Evolutionary conservation across 2,797 vertebrate species (phyloP).

Genomic region (Tragelaphus oryx): DNA sequence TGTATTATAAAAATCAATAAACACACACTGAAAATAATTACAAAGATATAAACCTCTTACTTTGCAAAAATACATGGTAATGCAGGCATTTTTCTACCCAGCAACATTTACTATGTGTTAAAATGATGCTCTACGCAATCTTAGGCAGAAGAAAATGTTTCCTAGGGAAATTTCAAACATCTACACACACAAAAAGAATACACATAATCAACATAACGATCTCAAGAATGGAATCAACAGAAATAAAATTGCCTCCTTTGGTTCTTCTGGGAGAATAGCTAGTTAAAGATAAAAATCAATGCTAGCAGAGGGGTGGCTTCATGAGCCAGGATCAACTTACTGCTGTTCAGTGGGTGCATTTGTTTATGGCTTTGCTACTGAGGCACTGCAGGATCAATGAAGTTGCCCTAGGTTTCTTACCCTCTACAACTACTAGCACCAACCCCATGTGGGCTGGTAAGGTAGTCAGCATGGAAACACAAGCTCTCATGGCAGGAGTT

Average conservation of each 20-base stretch:
- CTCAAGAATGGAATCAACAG: conserved; percentile 62
- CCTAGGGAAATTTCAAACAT: conserved; percentile 67
- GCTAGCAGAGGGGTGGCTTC: conserved; percentile 31
- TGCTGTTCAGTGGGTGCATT: conserved; percentile 20
- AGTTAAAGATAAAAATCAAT: conserved; percentile 66
- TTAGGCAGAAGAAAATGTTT: conserved; percentile 65
- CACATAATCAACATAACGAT: conserved; percentile 65
- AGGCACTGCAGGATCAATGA: conserved; percentile 9
- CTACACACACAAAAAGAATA: conserved; percentile 53
- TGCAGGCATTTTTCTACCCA: conserved; percentile 64
- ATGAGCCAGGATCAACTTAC: conserved; percentile 15
- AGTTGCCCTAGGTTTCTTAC: not conserved
- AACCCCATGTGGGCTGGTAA: not conserved
- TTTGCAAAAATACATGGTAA: conserved; percentile 57
- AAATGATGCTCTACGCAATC: conserved; percentile 62
- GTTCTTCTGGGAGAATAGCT: conserved; percentile 61
- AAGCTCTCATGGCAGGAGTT: not conserved
- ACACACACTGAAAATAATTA: conserved; percentile 74
- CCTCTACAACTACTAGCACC: not conserved
- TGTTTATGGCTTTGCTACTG: conserved; percentile 30
- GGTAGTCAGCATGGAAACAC: not conserved
- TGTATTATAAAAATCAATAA: conserved; percentile 68
- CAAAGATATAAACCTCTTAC: conserved; percentile 71
- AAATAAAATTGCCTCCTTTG: conserved; percentile 64
- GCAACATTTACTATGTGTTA: conserved; percentile 66